Conservation (phyloP, 1,140 invertebrate species). For the Cydia pomonella region DNA sequence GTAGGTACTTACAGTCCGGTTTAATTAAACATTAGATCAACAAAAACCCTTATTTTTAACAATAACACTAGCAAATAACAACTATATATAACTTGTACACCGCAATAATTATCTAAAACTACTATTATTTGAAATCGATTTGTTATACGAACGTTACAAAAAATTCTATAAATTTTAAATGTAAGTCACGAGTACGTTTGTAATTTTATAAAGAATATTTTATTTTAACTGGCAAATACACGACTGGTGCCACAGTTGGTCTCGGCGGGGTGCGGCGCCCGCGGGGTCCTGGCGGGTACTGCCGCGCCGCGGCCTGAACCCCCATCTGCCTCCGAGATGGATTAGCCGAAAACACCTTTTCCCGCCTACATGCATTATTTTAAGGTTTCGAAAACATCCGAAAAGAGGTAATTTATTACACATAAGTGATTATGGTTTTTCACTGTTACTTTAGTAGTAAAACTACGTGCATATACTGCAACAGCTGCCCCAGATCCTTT, state of each 20-base stretch:
- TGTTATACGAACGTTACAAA: conserved; percentile 21
- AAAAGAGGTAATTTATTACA: conserved; percentile 3
- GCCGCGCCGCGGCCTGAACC: background rate
- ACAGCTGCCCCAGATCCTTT: too few species aligned
- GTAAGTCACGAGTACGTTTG: background rate
- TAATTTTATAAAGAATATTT: background rate
- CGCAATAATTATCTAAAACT: conserved; percentile 27
- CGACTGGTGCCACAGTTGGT: background rate
- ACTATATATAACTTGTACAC: conserved; percentile 26
- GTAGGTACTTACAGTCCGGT: background rate
- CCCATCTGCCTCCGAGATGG: conserved; percentile 29
- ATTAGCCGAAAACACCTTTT: conserved; percentile 30
- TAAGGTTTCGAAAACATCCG: conserved; percentile 10
- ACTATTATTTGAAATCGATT: background rate
- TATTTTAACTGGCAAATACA: background rate
- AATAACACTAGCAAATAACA: conserved; percentile 26
- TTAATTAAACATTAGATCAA: background rate
- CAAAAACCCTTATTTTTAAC: background rate
- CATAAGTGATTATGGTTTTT: background rate
- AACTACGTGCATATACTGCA: too few species aligned
- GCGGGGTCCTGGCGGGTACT: conserved; percentile 5
- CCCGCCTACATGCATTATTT: conserved; percentile 19
- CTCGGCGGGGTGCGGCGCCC: background rate
- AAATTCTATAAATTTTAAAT: conserved; percentile 27
- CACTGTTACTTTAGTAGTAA: background rate